Percentiles rank a stretch among this genome's conserved stretches.
These are phyloP conservation scores for Pinna nobilis DNA, from an alignment of 1,140 invertebrate genomes.

Conservation along the genomic window DNA sequence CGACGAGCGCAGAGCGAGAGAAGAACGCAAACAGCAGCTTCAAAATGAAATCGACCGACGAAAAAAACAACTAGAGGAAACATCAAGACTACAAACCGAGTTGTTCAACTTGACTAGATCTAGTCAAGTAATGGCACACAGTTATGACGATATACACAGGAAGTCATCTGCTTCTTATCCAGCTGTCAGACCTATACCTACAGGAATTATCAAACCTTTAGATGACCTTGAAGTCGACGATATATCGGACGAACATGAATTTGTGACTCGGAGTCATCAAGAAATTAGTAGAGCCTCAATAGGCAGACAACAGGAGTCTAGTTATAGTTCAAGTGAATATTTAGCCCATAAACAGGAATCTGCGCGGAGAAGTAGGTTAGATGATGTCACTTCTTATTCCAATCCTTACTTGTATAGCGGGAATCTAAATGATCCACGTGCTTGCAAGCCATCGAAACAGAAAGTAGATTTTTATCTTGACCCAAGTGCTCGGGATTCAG, in stretches of 20 bases:
- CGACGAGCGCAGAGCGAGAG: constrained; percentile 65
- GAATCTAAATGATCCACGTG: constrained; percentile 44
- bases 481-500: constrained; percentile 44
- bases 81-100: constrained; percentile 79
- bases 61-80: constrained; percentile 80
- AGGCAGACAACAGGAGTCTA: constrained; percentile 39
- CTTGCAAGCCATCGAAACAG: constrained; percentile 19
- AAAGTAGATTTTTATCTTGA: constrained; percentile 37
- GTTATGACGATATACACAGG: constrained; percentile 68
- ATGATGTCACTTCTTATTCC: constrained; percentile 53
- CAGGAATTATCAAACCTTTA: constrained; percentile 70
- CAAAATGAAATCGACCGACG: constrained; percentile 81
- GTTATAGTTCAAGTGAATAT: constrained; percentile 72
- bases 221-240: constrained; percentile 52
- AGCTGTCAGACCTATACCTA: constrained; percentile 72
- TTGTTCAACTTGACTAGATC: constrained; percentile 72
- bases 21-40: constrained; percentile 80
- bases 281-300: constrained; percentile 22
- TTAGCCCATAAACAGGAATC: constrained; percentile 68
- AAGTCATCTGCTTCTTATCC: constrained; percentile 42
- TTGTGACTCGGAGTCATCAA: constrained; percentile 26
- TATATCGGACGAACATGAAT: constrained; percentile 24
- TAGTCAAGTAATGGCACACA: constrained; percentile 61
- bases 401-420: constrained; percentile 51
- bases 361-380: constrained; percentile 47